Percentiles rank a stretch among this genome's conserved stretches.
phyloP scores from a whole-genome alignment of 2,888 invertebrate genomes.

The Drosophila yooni region DNA sequence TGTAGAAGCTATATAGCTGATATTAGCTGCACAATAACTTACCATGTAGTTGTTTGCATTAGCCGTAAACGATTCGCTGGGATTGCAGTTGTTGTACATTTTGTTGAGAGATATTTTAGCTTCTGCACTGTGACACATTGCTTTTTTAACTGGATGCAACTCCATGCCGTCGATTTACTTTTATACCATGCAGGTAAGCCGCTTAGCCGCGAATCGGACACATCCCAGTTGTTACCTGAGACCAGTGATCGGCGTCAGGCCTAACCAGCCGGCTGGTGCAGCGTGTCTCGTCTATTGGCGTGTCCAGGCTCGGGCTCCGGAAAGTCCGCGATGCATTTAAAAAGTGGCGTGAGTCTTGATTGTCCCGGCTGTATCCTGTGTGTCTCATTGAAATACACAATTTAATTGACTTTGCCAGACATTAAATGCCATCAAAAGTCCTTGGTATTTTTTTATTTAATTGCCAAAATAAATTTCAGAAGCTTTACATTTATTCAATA shows the following conservation, averaged over 20 bases:
- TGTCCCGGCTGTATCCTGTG: conserved; percentile 23
- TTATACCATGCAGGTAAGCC: conserved; percentile 66
- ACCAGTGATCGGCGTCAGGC: conserved; percentile 25
- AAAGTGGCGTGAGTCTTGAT: conserved; percentile 54
- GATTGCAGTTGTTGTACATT: conserved; percentile 31
- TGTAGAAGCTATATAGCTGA: neutral
- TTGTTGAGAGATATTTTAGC: conserved; percentile 26
- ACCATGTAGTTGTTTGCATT: conserved; percentile 5
- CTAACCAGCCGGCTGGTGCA: conserved; percentile 29
- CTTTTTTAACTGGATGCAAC: conserved; percentile 68
- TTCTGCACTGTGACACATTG: conserved; percentile 46
- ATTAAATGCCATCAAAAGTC: conserved; percentile 1
- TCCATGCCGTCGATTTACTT: conserved; percentile 41
- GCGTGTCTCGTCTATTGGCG: conserved; percentile 29
- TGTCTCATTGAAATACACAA: conserved; percentile 27
- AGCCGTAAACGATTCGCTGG: neutral
- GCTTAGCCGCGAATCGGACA: conserved; percentile 32
- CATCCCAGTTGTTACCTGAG: conserved; percentile 39
- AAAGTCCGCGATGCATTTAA: conserved; percentile 23
- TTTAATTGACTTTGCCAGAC: conserved; percentile 42
- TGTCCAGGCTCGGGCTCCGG: conserved; percentile 28
- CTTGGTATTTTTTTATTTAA: neutral
- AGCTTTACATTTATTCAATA: neutral
- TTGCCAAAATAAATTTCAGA: neutral
- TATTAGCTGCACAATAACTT: neutral